Base-by-base conservation (phyloP, 2,113 vertebrate species). In the Ginglymostoma cirratum region DNA sequence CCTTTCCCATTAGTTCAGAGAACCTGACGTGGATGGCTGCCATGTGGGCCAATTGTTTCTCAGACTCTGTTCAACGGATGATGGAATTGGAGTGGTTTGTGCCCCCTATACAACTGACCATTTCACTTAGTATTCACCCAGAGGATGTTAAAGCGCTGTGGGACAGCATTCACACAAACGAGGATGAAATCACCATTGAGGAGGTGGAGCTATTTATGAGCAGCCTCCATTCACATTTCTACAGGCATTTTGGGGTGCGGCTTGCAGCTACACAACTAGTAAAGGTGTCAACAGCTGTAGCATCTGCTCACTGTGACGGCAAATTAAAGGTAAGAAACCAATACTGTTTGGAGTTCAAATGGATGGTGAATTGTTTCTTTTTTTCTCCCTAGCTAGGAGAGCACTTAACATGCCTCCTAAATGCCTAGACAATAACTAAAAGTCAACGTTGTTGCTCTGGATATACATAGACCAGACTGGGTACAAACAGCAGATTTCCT, bases 11-110 rank as follows among this genome's bases (percentile, higher is more conserved):
- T 96, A 98, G 96, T 96, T 97, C 98, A 0, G 97, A 97, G 45
- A 98, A 97, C 96, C 97, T 99, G n/a, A 97, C 98, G 17, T 99
- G 99, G 99, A 98, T 99, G 97, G 97, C 97, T 83, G 98, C 98
- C 0, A 97, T 99, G 96, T 99, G 99, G 99, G 98, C 98, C 2
- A 98, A 98, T 45, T 98, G 97, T 96, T 97, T 98, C 96, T 45
- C 96, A 6, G 98, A 98, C 55, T 96, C 52, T 94, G 96, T 96
- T 2, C 65, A 97, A 83, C 96, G 97, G 76, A 96, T 97, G 27
- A 97, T 98, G 0, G 98, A 98, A 96, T 97, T 99, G 10, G 65
- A 97, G 66, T 99, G 99, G 98, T 98, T 97, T 15, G 95, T 99
- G 7, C 98, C 98, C 0, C 97, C 98, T 0, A 97, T 98, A 0